Evolutionary conservation across 1,140 invertebrate species (phyloP).

Genomic region (Brachionus rotundiformis): DNA sequence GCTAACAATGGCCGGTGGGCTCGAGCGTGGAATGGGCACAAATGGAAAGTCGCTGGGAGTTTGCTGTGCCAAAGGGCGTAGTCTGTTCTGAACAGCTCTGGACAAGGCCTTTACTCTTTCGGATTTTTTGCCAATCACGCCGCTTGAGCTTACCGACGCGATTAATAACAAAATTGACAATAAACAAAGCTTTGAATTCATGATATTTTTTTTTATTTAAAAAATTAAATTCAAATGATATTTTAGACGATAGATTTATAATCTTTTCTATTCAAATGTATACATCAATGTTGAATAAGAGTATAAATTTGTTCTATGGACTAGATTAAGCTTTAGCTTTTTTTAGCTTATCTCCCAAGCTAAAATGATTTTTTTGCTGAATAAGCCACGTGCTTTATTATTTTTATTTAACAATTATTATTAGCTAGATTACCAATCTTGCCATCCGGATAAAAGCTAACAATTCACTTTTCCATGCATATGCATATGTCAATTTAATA

Average conservation of each 20-base stretch:
- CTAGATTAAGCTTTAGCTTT: background rate
- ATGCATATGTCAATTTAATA: too few relatives aligned
- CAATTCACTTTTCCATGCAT: too few relatives aligned
- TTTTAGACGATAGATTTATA: background rate
- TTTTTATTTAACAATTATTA: too few relatives aligned
- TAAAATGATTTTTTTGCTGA: background rate
- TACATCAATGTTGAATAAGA: background rate
- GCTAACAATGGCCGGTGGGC: background rate
- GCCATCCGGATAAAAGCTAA: too few relatives aligned
- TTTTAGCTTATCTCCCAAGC: background rate
- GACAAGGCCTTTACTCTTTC: constrained; percentile 5
- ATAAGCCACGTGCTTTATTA: background rate
- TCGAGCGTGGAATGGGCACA: background rate
- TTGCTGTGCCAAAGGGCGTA: background rate
- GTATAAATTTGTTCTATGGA: background rate
- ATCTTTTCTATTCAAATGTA: background rate
- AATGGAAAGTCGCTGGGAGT: background rate
- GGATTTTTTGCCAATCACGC: constrained; percentile 15
- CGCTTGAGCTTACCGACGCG: background rate
- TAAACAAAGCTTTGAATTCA: background rate
- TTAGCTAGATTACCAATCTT: too few relatives aligned
- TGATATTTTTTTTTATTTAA: background rate
- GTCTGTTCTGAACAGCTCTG: background rate
- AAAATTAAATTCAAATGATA: background rate
- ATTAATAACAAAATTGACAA: background rate